Evolutionary conservation across 2,888 invertebrate species (phyloP).

Genomic region (Standfussiana lucernea): DNA sequence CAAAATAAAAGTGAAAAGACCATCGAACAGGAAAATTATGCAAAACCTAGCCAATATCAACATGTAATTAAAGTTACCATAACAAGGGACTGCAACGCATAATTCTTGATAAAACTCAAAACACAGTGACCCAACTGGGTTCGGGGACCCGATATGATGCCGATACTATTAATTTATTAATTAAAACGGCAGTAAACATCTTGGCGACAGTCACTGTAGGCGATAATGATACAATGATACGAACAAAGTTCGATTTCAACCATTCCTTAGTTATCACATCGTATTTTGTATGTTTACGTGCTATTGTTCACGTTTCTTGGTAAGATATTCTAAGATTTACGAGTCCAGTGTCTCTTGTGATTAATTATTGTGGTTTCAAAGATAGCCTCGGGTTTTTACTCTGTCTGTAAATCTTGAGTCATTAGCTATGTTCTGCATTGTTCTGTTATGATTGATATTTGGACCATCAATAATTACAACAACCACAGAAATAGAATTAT

Average conservation of each 20-base stretch:
- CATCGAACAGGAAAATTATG: conserved; percentile 39
- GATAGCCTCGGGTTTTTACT: conserved; percentile 26
- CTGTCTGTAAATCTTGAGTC: conserved; percentile 27
- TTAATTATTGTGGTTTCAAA: conserved; percentile 44
- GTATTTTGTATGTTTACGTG: conserved; percentile 55
- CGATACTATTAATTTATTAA: conserved; percentile 67
- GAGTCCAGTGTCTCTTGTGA: conserved; percentile 42
- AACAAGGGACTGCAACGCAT: conserved; percentile 59
- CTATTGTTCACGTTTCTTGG: conserved; percentile 27
- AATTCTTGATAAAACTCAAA: conserved; percentile 74
- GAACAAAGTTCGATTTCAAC: conserved; percentile 71
- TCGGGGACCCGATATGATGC: conserved; percentile 75
- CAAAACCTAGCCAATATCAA: conserved; percentile 35
- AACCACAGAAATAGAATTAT: background rate
- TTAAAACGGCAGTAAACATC: conserved; percentile 69
- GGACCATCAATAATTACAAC: conserved; percentile 10
- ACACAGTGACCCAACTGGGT: conserved; percentile 71
- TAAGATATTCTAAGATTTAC: conserved; percentile 46
- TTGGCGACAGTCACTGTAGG: conserved; percentile 58
- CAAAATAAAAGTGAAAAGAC: too few relatives aligned
- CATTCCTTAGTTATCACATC: conserved; percentile 63
- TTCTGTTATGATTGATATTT: conserved; percentile 22
- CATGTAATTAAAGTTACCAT: conserved; percentile 52
- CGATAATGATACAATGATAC: conserved; percentile 64
- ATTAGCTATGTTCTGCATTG: conserved; percentile 38